Base-by-base conservation (phyloP, 2,113 vertebrate genomes). In the Lepidothrix coronata region DNA sequence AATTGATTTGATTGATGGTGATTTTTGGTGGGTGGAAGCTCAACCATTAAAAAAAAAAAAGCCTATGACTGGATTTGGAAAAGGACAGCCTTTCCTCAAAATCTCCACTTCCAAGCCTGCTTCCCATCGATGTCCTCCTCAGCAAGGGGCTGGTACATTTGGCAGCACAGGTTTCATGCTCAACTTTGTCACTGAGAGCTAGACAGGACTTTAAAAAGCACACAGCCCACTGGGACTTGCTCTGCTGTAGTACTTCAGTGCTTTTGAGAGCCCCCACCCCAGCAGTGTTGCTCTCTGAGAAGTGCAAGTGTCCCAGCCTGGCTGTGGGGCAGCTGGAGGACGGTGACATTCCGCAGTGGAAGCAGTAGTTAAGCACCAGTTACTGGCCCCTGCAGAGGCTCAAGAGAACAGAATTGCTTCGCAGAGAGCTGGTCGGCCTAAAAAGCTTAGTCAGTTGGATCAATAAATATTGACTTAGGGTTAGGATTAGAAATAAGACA, bases 331-430 rank as follows among this genome's bases (percentile, higher is more conserved):
- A 91, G 85, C 85, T n/a, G 88, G 55, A 91, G 88, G 54, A 68
- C 25, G 57, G 52, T 88, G 95, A 91, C 92, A 57, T 86, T 93
- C 93, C 84, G 24, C 11, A 89, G 85, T 22, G n/a, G 88, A 59
- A 95, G 92, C 22, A 87, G 96, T n/a, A 95, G 93, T 86, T 90
- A 94, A 95, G 95, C 92, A 96, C 93, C 95, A 95, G 92, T 94
- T 91, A 78, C 77, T 84, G 79, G 90, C 90, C 95, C 90, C 95
- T 95, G 91, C 90, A 88, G 92, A 97, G 90, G 85, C 96, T 96
- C 35, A 79, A 87, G 82, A 93, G 80, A 92, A 91, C 78, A 93
- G 83, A 86, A 94, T 95, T 94, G 86, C 93, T 94, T 95, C 63
- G 16, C 39, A 84, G 95, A 86, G 82, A 96, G 65, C 73, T 90